A percentile compares a stretch with the other conserved stretches of the same genome.
Conservation (phyloP, 2,797 vertebrate genomes). For the Chaenodraco wilsoni region DNA sequence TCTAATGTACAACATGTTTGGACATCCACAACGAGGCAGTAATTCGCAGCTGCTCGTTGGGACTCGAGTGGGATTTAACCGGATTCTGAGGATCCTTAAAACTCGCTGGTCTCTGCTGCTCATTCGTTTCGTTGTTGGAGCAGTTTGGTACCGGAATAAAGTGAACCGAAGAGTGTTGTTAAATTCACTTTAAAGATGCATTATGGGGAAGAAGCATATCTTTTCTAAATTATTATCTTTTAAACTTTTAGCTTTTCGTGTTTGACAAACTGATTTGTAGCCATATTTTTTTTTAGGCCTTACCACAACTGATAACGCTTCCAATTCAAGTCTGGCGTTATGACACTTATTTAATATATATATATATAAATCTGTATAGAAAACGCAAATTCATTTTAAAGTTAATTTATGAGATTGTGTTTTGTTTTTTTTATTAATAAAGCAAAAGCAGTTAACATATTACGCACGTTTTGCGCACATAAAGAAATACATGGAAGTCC, state of each 20-base stretch:
- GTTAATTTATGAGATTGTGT: neutral
- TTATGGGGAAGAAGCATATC: too few relatives aligned
- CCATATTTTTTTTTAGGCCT: neutral
- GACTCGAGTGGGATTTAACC: constrained; percentile 22
- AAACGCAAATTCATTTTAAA: neutral
- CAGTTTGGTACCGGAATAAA: neutral
- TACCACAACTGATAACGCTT: neutral
- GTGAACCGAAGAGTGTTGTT: neutral
- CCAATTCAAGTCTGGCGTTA: neutral
- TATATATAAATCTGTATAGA: neutral
- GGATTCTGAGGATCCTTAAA: neutral
- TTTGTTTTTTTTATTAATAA: neutral
- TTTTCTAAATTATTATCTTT: neutral
- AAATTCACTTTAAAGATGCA: neutral
- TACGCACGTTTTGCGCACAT: neutral
- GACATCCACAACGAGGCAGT: constrained; percentile 42
- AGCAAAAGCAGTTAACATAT: neutral
- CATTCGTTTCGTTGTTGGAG: neutral
- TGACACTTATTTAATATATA: neutral
- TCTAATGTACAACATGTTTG: constrained; percentile 66
- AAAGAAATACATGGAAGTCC: neutral
- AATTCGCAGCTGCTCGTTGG: constrained; percentile 15
- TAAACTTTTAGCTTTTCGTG: neutral
- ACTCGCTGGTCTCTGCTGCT: constrained; percentile 1
- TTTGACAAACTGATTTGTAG: neutral